Base-by-base conservation (phyloP, 1,140 invertebrate genomes). In the Mamestra configurata region DNA sequence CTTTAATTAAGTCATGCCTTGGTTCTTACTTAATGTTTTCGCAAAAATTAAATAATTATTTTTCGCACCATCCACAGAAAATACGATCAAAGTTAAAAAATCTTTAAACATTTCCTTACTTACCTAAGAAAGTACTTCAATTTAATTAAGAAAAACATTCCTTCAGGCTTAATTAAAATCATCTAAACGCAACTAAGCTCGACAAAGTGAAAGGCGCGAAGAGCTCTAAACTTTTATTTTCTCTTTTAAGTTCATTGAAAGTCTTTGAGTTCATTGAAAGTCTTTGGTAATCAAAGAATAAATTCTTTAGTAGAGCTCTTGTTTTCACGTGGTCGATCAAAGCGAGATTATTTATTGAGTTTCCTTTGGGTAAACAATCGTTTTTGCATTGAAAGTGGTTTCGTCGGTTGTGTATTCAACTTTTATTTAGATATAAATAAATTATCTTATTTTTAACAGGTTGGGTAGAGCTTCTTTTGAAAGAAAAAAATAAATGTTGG, bases 201-300 rank as follows among this genome's bases (percentile, higher is more conserved):
- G 6, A 22, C 18, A 46, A 22, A 68, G 64, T 13, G 59, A 46
- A 68, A 68, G 10, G 40, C 40, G 35, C 20, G 61, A 66, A 15
- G 7, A 24, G n/a, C 8, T 68, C 5, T 15, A 49, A 68, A 68
- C 37, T 68, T 61, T 35, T 46, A 40, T 68, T 49, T 46, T 11
- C 40, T 40, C 40, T 27, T 61, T 31, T 31, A 31, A 5, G 27
- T 31, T 31, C 27, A 31, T 31, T 31, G 27, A 31, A 31, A 31
- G 27, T 31, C 27, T 55, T 55, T n/a, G 20, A 68, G 64, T 68
- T 68, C 64, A 68, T 46, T 59, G 13, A 31, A 31, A 61, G 57
- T 18, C 64, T 68, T 68, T 68, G 64, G 24, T 68, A 13, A 68
- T 64, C 64, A 68, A 43, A 68, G 64, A 68, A 31, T 31, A 31